These are phyloP conservation scores for Geococcyx californianus DNA, from an alignment of 2,113 vertebrate species.

Conservation along the genomic window DNA sequence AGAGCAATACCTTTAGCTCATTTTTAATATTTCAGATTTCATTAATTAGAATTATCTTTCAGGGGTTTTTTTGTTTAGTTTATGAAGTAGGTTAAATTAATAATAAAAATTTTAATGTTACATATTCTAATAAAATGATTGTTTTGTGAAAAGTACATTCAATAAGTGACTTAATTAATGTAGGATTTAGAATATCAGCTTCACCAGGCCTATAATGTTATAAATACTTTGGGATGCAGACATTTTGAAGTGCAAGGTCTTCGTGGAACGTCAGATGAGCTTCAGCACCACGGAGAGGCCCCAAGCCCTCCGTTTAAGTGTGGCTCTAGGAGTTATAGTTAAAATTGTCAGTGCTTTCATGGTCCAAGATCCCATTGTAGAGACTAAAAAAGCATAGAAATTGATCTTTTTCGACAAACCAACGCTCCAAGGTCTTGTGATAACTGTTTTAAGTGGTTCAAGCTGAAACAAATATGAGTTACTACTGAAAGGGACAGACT, in stretches of 20 bases:
- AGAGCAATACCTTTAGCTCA: background rate
- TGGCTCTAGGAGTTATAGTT: accelerated
- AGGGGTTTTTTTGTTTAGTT: background rate
- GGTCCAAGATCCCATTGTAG: background rate
- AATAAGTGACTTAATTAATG: background rate
- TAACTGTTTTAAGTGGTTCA: background rate
- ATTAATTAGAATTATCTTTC: background rate
- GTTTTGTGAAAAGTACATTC: background rate
- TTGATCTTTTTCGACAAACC: background rate
- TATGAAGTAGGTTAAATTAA: background rate
- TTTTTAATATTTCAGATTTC: background rate
- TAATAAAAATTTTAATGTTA: background rate
- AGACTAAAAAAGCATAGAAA: background rate
- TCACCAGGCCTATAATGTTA: background rate
- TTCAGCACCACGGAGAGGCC: slow-evolving; percentile 47
- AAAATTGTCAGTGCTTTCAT: background rate
- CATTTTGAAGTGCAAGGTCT: background rate
- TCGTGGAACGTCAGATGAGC: accelerated
- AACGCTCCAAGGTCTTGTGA: background rate
- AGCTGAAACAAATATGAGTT: background rate
- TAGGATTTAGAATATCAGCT: background rate
- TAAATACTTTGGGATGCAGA: accelerated
- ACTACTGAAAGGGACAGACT: background rate
- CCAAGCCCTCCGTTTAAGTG: accelerated
- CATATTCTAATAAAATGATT: background rate